Evolutionary conservation across 2,888 invertebrate genomes (phyloP).

Genomic region (Cosmopolites sordidus): DNA sequence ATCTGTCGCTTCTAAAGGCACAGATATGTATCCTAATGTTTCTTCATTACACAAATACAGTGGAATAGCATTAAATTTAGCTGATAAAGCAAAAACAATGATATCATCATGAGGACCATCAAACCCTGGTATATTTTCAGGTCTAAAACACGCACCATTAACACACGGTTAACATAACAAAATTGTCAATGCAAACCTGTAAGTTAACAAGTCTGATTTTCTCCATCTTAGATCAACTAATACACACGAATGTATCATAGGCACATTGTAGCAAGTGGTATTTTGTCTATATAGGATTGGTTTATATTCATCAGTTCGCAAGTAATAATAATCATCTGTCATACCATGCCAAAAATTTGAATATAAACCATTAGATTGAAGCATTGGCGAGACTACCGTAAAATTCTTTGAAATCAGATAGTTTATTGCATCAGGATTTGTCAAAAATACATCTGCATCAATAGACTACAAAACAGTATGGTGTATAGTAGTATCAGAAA

Average conservation of each 20-base stretch:
- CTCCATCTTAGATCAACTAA: conserved; percentile 65
- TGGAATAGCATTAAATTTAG: conserved; percentile 61
- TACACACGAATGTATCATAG: conserved; percentile 88
- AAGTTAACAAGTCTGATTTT: conserved; percentile 66
- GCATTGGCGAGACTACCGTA: conserved; percentile 76
- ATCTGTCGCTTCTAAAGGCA: conserved; percentile 72
- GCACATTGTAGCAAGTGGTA: conserved; percentile 75
- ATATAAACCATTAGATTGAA: conserved; percentile 80
- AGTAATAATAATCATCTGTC: conserved; percentile 78
- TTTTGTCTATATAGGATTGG: conserved; percentile 66
- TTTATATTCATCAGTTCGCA: conserved; percentile 78
- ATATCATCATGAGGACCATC: conserved; percentile 80
- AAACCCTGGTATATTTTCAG: conserved; percentile 58
- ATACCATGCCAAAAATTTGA: conserved; percentile 97
- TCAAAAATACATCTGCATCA: conserved; percentile 80
- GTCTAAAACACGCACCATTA: no score
- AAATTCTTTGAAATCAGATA: conserved; percentile 59
- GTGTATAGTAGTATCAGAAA: conserved; percentile 3
- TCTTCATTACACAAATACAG: conserved; percentile 78
- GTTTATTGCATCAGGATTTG: conserved; percentile 60
- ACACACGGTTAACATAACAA: no score
- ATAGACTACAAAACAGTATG: conserved; percentile 63
- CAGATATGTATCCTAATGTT: conserved; percentile 75
- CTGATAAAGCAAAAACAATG: conserved; percentile 83
- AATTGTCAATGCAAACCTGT: conserved; percentile 7